Base-by-base conservation (phyloP, 2,888 invertebrate species). In the Drosophila neonasuta region DNA sequence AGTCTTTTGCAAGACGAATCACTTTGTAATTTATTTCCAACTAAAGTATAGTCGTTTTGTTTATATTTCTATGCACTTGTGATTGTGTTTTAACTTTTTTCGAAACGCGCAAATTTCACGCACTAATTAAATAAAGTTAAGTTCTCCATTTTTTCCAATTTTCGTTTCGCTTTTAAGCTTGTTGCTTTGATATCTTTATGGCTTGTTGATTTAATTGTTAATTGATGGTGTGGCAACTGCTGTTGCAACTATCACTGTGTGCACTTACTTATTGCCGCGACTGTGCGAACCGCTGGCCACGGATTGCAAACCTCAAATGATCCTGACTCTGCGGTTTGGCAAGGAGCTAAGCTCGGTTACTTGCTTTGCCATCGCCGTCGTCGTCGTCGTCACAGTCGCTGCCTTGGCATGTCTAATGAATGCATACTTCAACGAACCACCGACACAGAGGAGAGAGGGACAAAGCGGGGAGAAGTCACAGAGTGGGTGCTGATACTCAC, bases 241-340 rank as follows among this genome's bases (percentile, higher is more conserved):
- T 39, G 69, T 55, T 64, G 42, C 44, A 39, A 71, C 57, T 74
- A 48, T 46, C 5, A 15, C 30, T 17, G 50, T 74, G 56, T 8
- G 2, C 67, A 70, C 67, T 59, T 83, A 67, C 68, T 64, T 57
- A 62, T 66, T 30, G 44, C 56, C 74, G 74, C 74, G 72, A 70
- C 73, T 79, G 70, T 76, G 24, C 24, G 79, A 79, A 89, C 89
- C 86, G 89, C 77, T 86, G 71, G 77, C 68, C 76, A 65, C 77
- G 88, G 83, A 71, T 74, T 72, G 71, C 79, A 71, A 85, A 87
- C 81, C 82, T 81, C 73, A 87, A 90, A 90, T 90, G 91, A 90
- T 91, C 90, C 74, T 84, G 75, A 69, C 42, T 63, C 76, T 77
- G 69, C 72, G 71, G 67, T 80, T 74, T 71, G 72, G 60, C 80